Evolutionary conservation across 2,888 invertebrate species (phyloP).

Genomic region (Acheta domesticus): DNA sequence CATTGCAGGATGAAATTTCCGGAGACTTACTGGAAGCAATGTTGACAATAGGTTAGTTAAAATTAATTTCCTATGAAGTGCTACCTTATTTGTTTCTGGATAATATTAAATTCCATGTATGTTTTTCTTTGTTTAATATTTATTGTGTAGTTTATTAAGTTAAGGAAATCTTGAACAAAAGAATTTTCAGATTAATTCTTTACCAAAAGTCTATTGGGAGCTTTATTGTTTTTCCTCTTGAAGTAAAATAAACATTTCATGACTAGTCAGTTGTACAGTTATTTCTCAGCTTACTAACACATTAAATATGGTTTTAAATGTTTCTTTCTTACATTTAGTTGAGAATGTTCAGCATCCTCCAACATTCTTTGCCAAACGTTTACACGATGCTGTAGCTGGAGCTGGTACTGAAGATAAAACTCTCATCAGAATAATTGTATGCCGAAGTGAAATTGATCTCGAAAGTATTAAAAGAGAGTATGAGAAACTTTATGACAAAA

Average conservation of each 20-base stretch:
- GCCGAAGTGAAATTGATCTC: conserved; percentile 67
- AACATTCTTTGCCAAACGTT: conserved; percentile 65
- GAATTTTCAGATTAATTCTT: too few relatives aligned
- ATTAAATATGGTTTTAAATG: too few relatives aligned
- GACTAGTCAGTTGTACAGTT: background rate
- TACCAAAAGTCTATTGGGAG: too few relatives aligned
- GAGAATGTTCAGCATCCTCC: conserved; percentile 65
- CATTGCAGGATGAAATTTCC: conserved; percentile 62
- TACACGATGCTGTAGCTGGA: conserved; percentile 65
- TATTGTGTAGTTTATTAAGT: too few relatives aligned
- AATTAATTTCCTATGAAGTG: background rate
- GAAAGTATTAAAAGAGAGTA: conserved; percentile 66
- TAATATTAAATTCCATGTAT: too few relatives aligned
- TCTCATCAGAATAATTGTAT: conserved; percentile 67
- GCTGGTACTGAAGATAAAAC: conserved; percentile 69
- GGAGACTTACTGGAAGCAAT: conserved; percentile 67
- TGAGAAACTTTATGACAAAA: conserved; percentile 66
- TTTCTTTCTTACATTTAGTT: conserved; percentile 52
- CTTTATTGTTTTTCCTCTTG: too few relatives aligned
- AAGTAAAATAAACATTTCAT: conserved; percentile 32
- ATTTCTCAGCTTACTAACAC: too few relatives aligned
- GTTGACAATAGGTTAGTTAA: conserved; percentile 61
- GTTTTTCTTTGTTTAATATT: too few relatives aligned
- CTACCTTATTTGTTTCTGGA: background rate
- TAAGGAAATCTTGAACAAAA: too few relatives aligned